Evolutionary conservation across 2,797 vertebrate species (phyloP), one percentile per base, ranked within the genome.

Genomic region (Sphaeramia orbicularis): DNA sequence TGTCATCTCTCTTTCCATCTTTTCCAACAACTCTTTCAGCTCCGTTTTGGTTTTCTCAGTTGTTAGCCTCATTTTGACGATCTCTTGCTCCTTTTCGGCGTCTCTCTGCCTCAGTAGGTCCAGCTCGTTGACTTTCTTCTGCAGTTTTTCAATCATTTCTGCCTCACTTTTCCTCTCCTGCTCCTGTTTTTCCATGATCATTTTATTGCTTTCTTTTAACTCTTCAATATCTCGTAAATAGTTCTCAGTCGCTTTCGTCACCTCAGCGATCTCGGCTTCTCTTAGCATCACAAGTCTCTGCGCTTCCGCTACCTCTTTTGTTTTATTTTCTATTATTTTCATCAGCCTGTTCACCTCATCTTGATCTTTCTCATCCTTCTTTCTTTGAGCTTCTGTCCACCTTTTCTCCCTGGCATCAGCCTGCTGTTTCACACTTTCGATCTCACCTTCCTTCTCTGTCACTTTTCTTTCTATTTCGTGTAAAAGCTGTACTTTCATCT

Each of bases 1-100:
- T 0, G 74, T 90, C 65, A 60, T 90, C 76, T 93, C 91, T 10
- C 64, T 80, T 10, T 93, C 90, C 78, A 92, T 86, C 58, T 58
- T 81, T 6, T 5, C 0, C 2, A 76, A 86, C 66, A 92, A 78
- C 12, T 74, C 65, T 48, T 78, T 84, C 74, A 83, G 80, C 58
- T 92, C 84, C 0, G 80, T 62, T 74, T 81, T 91, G 1, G 85
- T 91, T 40, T 88, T 86, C 43, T 88, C 77, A 2, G 91, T 89
- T 0, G 38, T 89, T 3, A 80, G 62, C 77, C 52, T 86, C 68
- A 93, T 74, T 0, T 70, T 74, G 19, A 11, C 0, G 0, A 85
- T 32, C 64, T 89, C 86, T 16, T 7, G 80, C 70, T 88, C 63
- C 3, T 60, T 86, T 1, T 82, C 85, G n/a, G 12, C 1, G 10